Evolutionary conservation across 2,888 invertebrate genomes (phyloP).

Genomic region (Liodrosophila aerea): DNA sequence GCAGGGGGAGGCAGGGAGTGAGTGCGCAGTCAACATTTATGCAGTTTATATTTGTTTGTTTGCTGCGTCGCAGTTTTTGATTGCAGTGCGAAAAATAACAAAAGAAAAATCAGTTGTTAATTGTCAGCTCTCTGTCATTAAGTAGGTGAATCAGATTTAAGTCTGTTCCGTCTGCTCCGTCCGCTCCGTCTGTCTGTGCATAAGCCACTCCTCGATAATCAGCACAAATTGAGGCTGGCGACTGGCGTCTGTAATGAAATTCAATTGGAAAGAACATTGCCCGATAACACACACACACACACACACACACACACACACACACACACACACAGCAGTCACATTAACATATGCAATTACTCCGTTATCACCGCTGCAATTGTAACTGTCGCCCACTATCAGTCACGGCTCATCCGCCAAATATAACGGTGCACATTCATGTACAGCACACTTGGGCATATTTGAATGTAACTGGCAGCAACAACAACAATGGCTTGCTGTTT

Average conservation of each 20-base stretch:
- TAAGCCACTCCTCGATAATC: conserved; percentile 35
- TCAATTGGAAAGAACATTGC: conserved; percentile 43
- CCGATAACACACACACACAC: conserved; percentile 29
- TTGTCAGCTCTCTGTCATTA: conserved; percentile 57
- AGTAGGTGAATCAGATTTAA: conserved; percentile 50
- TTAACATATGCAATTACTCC: not conserved
- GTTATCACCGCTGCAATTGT: too few relatives aligned
- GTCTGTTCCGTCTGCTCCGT: conserved; percentile 5
- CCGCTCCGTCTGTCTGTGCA: not conserved
- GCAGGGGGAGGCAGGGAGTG: too few relatives aligned
- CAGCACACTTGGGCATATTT: too few relatives aligned
- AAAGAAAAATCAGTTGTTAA: conserved; percentile 45
- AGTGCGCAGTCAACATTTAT: not conserved
- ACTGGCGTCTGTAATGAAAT: conserved; percentile 38
- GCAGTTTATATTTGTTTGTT: conserved; percentile 1
- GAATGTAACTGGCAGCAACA: too few relatives aligned
- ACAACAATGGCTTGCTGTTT: not conserved
- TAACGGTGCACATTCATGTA: too few relatives aligned
- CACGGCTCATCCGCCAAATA: too few relatives aligned
- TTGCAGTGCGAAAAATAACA: conserved; percentile 22
- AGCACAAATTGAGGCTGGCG: conserved; percentile 38
- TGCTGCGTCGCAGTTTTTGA: conserved; percentile 28
- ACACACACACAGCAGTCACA: too few relatives aligned
- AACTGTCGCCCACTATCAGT: too few relatives aligned
- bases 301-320: not conserved